phyloP scores from a whole-genome alignment of 2,888 invertebrate genomes.

The Rhamnusium bicolor region DNA sequence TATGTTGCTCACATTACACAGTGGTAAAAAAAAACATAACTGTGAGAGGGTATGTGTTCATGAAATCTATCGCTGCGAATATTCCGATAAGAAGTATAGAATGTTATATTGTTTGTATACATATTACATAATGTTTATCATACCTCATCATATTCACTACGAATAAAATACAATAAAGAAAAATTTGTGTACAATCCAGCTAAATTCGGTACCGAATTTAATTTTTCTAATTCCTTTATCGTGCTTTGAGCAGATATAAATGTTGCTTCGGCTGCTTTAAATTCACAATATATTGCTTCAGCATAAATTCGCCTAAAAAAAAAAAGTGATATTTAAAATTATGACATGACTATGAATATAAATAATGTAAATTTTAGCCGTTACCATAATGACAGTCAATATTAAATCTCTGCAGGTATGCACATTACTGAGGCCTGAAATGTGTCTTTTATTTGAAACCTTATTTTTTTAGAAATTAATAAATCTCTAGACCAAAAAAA shows the following conservation, averaged over 20 bases:
- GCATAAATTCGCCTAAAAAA: slow-evolving; percentile 84
- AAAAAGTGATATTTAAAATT: not conserved
- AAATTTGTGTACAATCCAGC: slow-evolving; percentile 88
- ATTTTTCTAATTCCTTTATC: slow-evolving; percentile 72
- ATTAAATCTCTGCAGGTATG: no score
- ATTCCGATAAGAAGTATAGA: not conserved
- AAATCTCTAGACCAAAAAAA: no score
- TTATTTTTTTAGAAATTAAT: no score
- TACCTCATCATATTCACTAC: slow-evolving; percentile 89
- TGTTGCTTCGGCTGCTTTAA: slow-evolving; percentile 83
- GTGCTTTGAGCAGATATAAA: slow-evolving; percentile 75
- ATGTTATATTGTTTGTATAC: not conserved
- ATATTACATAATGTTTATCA: slow-evolving; percentile 66
- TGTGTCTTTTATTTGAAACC: no score
- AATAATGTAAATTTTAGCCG: no score
- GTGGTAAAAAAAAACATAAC: no score
- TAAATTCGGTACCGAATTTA: slow-evolving; percentile 71
- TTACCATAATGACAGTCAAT: no score
- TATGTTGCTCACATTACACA: no score
- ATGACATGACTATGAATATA: no score
- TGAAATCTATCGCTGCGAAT: not conserved
- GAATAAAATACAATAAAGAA: slow-evolving; percentile 86
- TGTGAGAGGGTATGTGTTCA: no score
- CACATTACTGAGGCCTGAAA: no score
- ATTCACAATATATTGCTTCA: slow-evolving; percentile 87